Evolutionary conservation across 2,797 vertebrate species (phyloP), one percentile per base, ranked within the genome.

Genomic region (Rhynchotus rufescens): DNA sequence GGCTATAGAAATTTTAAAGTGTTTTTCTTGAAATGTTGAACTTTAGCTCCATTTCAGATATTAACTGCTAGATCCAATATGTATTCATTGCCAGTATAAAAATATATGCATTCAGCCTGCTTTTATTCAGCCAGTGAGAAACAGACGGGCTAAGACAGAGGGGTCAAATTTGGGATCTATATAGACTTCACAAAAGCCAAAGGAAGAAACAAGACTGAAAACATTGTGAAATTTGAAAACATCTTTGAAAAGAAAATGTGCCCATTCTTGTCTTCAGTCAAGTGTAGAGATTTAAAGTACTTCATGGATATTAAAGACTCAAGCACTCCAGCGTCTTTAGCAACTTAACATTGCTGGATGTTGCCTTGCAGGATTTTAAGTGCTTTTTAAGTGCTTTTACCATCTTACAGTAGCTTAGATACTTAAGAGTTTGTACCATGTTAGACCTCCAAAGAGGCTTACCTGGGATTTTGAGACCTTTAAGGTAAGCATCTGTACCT

Each of bases 331-430:
- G 32, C 73, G 62, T 61, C 71, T 84, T 80, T 67, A 87, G 84
- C 79, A 68, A 64, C 7, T 84, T 59, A 60, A 54, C 40, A 3
- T 65, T 62, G 40, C 85, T 91, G 71, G 80, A n/a, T 86, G 71
- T 47, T 86, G 34, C 61, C 93, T 71, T 86, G 65, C 51, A 77
- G 74, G 66, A 49, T 62, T 85, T 49, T 69, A 80, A 86, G 88
- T 67, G 84, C 60, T 85, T 84, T 94, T 92, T 42, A 86, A 92
- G 66, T 89, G 51, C 80, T 93, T 94, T 83, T 89, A 76, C 42
- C 25, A 42, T 81, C 92, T 89, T 86, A 85, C 89, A 52, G 77
- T 87, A 72, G 66, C 67, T 92, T 69, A 83, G 87, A 19, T 79
- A 38, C 44, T 82, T 75, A 66, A 84, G 57, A 45, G 73, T 68